phyloP scores from a whole-genome alignment of 2,888 invertebrate species.

The Xestobium rufovillosum region DNA sequence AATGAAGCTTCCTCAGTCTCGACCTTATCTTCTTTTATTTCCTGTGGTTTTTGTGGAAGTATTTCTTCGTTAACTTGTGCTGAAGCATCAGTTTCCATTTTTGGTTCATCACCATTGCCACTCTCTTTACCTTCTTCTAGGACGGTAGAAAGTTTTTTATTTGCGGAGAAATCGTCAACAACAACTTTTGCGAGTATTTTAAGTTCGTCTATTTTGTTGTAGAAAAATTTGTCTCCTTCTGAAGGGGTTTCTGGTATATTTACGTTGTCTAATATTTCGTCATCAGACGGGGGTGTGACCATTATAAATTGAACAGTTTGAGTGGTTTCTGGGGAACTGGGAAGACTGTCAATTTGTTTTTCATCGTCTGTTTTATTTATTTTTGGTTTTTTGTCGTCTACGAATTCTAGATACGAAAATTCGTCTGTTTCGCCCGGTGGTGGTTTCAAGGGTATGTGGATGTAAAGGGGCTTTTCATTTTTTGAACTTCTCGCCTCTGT shows the following conservation, averaged over 20 bases:
- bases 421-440: slow-evolving; percentile 39
- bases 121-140: slow-evolving; percentile 23
- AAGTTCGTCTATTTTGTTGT: slow-evolving; percentile 31
- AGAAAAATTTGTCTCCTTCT: slow-evolving; percentile 27
- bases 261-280: slow-evolving; percentile 36
- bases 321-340: slow-evolving; percentile 15
- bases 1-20: slow-evolving; percentile 7
- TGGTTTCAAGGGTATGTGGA: slow-evolving; percentile 41
- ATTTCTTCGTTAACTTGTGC: slow-evolving; percentile 4
- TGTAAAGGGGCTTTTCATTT: slow-evolving; percentile 34
- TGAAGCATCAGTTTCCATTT: slow-evolving; percentile 7
- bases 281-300: slow-evolving; percentile 41
- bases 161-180: slow-evolving; percentile 33
- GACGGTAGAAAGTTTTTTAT: slow-evolving; percentile 25
- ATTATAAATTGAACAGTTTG: slow-evolving; percentile 38
- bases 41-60: background rate
- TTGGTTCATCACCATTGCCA: slow-evolving; percentile 4
- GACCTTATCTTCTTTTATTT: slow-evolving; percentile 11
- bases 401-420: slow-evolving; percentile 38
- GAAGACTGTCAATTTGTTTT: slow-evolving; percentile 8
- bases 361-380: slow-evolving; percentile 11
- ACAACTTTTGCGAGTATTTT: slow-evolving; percentile 36
- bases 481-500: slow-evolving; percentile 19
- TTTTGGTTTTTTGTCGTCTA: slow-evolving; percentile 22
- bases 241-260: slow-evolving; percentile 37